Conservation (phyloP, 2,888 invertebrate genomes). For the Ctenicera cuprea region DNA sequence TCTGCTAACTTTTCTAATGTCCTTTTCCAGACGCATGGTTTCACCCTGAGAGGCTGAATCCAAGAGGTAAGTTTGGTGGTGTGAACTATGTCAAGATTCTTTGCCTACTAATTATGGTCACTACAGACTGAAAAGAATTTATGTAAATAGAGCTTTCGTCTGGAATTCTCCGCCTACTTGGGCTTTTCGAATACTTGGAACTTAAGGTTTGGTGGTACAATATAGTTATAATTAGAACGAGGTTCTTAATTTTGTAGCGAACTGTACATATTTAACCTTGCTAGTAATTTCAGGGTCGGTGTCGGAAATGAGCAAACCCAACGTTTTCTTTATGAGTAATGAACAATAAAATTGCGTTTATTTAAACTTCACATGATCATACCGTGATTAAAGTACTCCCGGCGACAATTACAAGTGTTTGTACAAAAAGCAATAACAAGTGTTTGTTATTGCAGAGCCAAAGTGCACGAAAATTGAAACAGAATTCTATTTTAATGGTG, state of each 20-base stretch:
- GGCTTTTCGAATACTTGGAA: background rate
- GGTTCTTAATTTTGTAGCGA: background rate
- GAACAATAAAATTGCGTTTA: too few species aligned
- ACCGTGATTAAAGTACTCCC: too few species aligned
- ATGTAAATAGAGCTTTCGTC: slow-evolving; percentile 8
- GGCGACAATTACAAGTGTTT: too few species aligned
- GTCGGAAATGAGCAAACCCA: background rate
- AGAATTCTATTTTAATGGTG: too few species aligned
- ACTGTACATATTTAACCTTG: background rate
- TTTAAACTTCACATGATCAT: too few species aligned
- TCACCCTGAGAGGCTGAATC: slow-evolving; percentile 93
- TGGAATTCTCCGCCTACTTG: too few species aligned
- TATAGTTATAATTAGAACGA: too few species aligned
- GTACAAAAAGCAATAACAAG: too few species aligned
- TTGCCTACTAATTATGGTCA: background rate
- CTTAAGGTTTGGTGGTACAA: background rate
- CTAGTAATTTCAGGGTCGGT: slow-evolving; percentile 22
- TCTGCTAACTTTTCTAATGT: slow-evolving; percentile 46
- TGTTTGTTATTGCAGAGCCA: too few species aligned
- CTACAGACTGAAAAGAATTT: background rate
- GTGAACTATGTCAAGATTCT: background rate
- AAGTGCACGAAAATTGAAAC: too few species aligned
- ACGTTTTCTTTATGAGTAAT: too few species aligned
- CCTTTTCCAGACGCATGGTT: slow-evolving; percentile 95
- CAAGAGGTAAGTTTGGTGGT: slow-evolving; percentile 84